A percentile compares a stretch with the other conserved stretches of the same genome.
Evolutionary conservation across 1,140 invertebrate species (phyloP).

Genomic region (Trichogramma pretiosum): DNA sequence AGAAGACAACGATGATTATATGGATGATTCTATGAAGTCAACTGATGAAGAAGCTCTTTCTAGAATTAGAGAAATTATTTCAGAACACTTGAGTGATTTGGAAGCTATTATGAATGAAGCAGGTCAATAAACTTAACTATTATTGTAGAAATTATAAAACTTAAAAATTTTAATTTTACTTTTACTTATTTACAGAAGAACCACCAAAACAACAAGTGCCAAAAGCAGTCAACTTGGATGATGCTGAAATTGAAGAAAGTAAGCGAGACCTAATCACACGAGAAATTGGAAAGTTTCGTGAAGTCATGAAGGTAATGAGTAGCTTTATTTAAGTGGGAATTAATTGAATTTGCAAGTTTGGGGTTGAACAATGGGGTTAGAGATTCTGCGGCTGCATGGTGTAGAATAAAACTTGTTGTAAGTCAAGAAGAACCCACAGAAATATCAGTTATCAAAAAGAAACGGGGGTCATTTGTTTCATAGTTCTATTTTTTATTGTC

Average conservation of each 20-base stretch:
- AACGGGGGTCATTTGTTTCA: too few species aligned
- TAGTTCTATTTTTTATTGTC: too few species aligned
- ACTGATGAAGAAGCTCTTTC: conserved; percentile 63
- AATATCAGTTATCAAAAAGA: too few species aligned
- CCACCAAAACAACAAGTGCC: conserved; percentile 50
- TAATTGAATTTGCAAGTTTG: too few species aligned
- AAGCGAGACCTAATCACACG: conserved; percentile 90
- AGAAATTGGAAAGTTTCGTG: conserved; percentile 94
- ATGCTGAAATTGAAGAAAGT: conserved; percentile 88
- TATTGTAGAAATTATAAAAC: neutral
- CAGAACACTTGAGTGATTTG: conserved; percentile 74
- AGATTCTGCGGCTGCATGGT: too few species aligned
- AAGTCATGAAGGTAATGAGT: conserved; percentile 87
- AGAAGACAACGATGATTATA: conserved; percentile 59
- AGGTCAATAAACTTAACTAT: conserved; percentile 24
- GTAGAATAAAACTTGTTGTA: too few species aligned
- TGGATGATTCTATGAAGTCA: conserved; percentile 70
- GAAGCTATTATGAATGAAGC: conserved; percentile 48
- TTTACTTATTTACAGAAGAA: conserved; percentile 51
- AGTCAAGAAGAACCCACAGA: too few species aligned
- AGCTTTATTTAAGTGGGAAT: too few species aligned
- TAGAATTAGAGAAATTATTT: conserved; percentile 68
- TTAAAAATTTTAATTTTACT: conserved; percentile 6
- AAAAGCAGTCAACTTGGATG: conserved; percentile 59
- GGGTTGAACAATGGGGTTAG: too few species aligned